Conservation (phyloP, 2,888 invertebrate species). For the Sinotaia quadrata region DNA sequence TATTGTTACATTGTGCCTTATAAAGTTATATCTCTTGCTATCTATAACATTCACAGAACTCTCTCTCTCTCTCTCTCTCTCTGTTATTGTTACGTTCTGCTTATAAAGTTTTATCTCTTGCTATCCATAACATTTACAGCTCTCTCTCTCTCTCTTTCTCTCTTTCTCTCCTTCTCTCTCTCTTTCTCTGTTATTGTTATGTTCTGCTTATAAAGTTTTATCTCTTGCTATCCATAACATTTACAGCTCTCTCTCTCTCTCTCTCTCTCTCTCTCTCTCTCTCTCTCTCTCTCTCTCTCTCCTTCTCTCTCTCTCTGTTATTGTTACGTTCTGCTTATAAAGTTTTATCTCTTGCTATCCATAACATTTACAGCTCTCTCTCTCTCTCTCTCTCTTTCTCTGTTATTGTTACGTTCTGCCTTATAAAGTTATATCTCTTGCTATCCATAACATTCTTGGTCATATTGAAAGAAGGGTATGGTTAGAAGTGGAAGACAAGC, state of each 20-base stretch:
- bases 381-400: constrained; percentile 30
- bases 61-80: constrained; percentile 17
- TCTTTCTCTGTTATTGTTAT: too few species aligned
- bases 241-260: background rate
- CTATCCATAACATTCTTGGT: background rate
- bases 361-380: background rate
- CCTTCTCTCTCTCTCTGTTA: constrained; percentile 26
- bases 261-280: constrained; percentile 8
- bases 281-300: constrained; percentile 35
- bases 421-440: constrained; percentile 20
- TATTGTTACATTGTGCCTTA: background rate
- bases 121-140: too few species aligned
- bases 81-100: too few species aligned
- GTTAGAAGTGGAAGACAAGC: too few species aligned
- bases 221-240: too few species aligned
- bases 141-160: too few species aligned
- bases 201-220: too few species aligned
- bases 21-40: too few species aligned
- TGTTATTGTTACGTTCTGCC: constrained; percentile 22
- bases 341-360: background rate
- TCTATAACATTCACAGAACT: background rate
- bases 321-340: background rate
- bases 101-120: too few species aligned
- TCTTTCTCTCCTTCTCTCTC: background rate
- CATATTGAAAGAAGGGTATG: too few species aligned